Evolutionary conservation across 1,140 invertebrate species (phyloP).

Genomic region (Zelostemma sp.): DNA sequence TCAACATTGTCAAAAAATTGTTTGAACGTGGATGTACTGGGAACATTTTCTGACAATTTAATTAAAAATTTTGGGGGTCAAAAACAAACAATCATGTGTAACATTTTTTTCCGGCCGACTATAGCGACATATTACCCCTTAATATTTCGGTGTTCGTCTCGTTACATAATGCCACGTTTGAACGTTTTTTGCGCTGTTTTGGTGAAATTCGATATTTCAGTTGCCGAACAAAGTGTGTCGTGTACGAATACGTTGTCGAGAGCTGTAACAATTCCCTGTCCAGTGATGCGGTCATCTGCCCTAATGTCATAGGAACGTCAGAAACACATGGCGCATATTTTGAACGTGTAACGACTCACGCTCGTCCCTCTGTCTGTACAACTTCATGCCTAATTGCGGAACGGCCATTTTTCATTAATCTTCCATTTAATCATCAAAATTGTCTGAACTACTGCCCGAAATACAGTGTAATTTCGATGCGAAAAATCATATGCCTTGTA

Average conservation of each 20-base stretch:
- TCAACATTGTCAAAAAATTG: no score
- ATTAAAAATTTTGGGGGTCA: neutral
- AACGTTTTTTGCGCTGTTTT: neutral
- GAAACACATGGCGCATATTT: slow-evolving; percentile 11
- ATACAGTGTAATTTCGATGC: no score
- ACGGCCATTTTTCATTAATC: no score
- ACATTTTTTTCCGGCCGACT: neutral
- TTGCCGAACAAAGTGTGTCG: neutral
- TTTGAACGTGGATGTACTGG: no score
- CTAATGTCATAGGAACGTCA: slow-evolving; percentile 16
- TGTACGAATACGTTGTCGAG: neutral
- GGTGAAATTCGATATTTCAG: neutral
- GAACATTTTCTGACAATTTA: no score
- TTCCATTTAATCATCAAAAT: no score
- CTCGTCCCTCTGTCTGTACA: no score
- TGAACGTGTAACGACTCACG: neutral
- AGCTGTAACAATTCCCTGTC: slow-evolving; percentile 20
- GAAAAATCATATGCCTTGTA: no score
- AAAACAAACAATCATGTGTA: neutral
- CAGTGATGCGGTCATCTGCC: slow-evolving; percentile 6
- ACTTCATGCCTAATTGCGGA: no score
- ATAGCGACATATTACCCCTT: neutral
- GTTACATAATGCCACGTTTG: no score
- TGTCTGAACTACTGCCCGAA: no score
- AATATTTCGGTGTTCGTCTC: no score